A percentile compares a stretch with the other conserved stretches of the same genome.
These are phyloP conservation scores for Hafferia zeledoni DNA, from an alignment of 2,797 vertebrate genomes.

Conservation along the genomic window DNA sequence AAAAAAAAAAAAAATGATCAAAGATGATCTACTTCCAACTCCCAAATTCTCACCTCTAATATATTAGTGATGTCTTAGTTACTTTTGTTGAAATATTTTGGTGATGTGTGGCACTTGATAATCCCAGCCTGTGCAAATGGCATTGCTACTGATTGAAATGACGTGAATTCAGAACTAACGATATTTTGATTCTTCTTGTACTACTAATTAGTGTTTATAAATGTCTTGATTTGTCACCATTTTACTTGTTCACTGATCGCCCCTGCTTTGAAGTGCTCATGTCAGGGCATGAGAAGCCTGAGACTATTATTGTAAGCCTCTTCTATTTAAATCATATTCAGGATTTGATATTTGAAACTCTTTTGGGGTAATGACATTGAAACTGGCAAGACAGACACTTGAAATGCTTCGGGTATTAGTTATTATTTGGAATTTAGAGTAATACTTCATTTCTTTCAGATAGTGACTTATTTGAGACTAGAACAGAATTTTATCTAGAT, in stretches of 20 bases:
- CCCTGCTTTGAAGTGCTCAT: background rate
- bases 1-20: background rate
- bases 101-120: background rate
- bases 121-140: background rate
- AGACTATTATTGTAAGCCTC: background rate
- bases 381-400: background rate
- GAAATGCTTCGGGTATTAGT: background rate
- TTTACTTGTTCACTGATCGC: background rate
- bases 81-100: background rate
- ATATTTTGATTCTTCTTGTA: background rate
- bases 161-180: background rate
- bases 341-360: background rate
- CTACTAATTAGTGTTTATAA: background rate
- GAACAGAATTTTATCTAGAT: background rate
- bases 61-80: background rate
- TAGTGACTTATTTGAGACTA: background rate
- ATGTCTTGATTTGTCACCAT: background rate
- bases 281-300: background rate
- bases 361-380: background rate
- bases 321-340: background rate
- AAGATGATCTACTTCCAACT: background rate
- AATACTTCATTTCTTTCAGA: background rate
- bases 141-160: background rate
- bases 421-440: background rate
- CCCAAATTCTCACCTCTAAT: background rate